Base-by-base conservation (phyloP, 2,888 invertebrate genomes). In the Penaeus monodon region DNA sequence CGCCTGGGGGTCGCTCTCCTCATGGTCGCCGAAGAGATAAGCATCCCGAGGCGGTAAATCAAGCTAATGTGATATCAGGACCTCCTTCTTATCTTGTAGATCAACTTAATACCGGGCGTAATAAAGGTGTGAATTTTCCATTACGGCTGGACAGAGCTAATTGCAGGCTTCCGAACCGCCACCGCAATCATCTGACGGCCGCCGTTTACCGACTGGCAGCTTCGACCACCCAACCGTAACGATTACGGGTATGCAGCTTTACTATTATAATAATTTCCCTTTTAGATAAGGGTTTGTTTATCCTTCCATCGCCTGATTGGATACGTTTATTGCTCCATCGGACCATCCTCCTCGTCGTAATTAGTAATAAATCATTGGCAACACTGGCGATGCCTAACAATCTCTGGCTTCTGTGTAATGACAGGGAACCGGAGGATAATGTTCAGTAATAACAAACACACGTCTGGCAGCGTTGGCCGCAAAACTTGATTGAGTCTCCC, bases 401-500 rank as follows among this genome's bases (percentile, higher is more conserved):
- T 86, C 78, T 86, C 86, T 86, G 86, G 86, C 86, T 86, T 82
- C 86, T 81, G 86, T 86, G 86, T 86, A 86, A 86, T 86, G 86
- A 86, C 82, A 81, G 86, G 86, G 81, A 74, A 49, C 77, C 86
- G 63, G 63, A 82, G 86, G 86, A 86, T 86, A 86, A 86, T 86
- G 86, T 86, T 82, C 82, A 78, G 86, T 86, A 86, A 86, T 86
- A 86, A 86, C 86, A 86, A 86, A 86, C 86, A 86, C 82, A 44
- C 77, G 86, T 86, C 86, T 86, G 78, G 76, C 86, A 86, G 70
- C 78, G 77, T 57, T 68, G 86, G 86, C 86, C 86, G 86, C 86
- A 86, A 82, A 86, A 86, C 86, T 86, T 86, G 86, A 86, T 86
- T 86, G 86, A 86, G 86, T 86, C 86, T 86, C 86, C 86, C 81